These are phyloP conservation scores for Mormyrus iriodes DNA, from an alignment of 2,113 vertebrate species.

Conservation along the genomic window DNA sequence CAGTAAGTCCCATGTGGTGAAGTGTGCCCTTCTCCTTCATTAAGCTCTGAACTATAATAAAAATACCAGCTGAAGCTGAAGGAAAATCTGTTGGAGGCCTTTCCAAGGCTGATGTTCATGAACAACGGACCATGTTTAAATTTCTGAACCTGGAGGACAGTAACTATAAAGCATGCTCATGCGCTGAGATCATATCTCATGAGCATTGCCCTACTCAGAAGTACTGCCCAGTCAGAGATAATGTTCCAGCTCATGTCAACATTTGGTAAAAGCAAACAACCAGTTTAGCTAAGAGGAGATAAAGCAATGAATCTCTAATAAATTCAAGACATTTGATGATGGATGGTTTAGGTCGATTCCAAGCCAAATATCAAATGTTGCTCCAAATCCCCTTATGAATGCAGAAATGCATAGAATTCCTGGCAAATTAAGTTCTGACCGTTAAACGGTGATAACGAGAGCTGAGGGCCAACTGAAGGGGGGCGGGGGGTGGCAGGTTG, in stretches of 20 bases:
- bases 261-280: background rate
- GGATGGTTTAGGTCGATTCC: background rate
- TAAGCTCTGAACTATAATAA: background rate
- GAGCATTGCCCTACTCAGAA: slow-evolving; percentile 2
- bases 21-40: background rate
- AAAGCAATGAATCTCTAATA: slow-evolving; percentile 3
- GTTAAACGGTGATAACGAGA: background rate
- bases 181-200: background rate
- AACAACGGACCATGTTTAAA: background rate
- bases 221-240: background rate
- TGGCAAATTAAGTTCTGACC: background rate
- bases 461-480: background rate
- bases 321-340: slow-evolving; percentile 1
- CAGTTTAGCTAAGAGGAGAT: background rate
- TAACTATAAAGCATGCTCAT: background rate
- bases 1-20: background rate
- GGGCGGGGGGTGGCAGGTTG: background rate
- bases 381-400: background rate
- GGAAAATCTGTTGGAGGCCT: slow-evolving; percentile 2
- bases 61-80: background rate
- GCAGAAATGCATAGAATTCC: slow-evolving; percentile 11
- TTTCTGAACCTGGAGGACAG: slow-evolving; percentile 1
- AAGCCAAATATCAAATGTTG: slow-evolving; percentile 16
- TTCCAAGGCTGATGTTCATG: background rate
- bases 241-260: slow-evolving; percentile 8